phyloP scores from a whole-genome alignment of 1,140 invertebrate species.

The Gonioctena quinquepunctata region DNA sequence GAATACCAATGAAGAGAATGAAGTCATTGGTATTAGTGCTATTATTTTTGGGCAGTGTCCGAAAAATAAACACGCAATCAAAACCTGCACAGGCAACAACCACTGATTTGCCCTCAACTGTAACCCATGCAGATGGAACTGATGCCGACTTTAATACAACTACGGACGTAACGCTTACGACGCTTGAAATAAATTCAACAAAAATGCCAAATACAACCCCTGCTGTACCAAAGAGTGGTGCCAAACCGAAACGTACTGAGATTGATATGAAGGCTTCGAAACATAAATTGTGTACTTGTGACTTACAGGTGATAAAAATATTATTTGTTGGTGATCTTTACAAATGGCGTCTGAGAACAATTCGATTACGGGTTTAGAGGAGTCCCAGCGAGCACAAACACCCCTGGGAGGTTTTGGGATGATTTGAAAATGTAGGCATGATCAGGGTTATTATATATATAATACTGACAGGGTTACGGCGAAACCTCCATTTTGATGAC shows the following conservation, averaged over 20 bases:
- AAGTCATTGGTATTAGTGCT: background rate
- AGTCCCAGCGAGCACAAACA: too few species aligned
- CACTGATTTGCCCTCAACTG: background rate
- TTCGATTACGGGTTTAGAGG: too few species aligned
- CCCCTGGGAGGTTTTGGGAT: too few species aligned
- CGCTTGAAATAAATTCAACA: background rate
- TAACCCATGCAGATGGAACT: background rate
- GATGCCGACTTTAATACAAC: background rate
- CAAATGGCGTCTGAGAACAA: too few species aligned
- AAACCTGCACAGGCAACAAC: background rate
- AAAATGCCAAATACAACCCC: background rate
- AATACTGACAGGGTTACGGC: too few species aligned
- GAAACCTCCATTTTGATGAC: too few species aligned
- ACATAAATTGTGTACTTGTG: slow-evolving; percentile 24
- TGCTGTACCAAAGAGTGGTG: background rate
- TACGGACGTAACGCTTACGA: background rate
- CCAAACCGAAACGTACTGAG: background rate
- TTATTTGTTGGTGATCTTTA: too few species aligned
- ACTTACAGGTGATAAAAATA: slow-evolving; percentile 33
- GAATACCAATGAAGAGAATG: slow-evolving; percentile 60
- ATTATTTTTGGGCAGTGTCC: background rate
- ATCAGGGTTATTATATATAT: too few species aligned
- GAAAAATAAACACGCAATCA: background rate
- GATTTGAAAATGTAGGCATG: too few species aligned
- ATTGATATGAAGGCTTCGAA: background rate